phyloP scores from a whole-genome alignment of 2,888 invertebrate genomes.

The Carabus problematicus region DNA sequence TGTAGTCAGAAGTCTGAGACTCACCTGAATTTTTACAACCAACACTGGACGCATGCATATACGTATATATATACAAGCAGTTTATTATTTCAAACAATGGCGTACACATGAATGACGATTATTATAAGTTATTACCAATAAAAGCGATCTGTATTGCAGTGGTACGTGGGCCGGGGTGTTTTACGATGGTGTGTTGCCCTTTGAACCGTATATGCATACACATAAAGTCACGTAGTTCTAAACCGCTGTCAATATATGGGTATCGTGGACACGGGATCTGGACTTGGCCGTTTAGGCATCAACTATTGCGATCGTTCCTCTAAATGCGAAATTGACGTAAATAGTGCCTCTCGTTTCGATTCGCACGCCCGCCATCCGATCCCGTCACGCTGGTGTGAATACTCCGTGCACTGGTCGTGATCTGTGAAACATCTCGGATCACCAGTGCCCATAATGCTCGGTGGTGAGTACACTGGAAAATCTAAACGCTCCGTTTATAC shows the following conservation, averaged over 20 bases:
- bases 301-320: conserved; percentile 4
- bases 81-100: too few species aligned
- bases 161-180: conserved; percentile 13
- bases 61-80: too few species aligned
- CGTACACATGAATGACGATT: too few species aligned
- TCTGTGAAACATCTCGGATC: background rate
- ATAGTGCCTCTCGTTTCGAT: conserved; percentile 2
- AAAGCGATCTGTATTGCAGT: background rate
- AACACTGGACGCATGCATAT: too few species aligned
- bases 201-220: conserved; percentile 18
- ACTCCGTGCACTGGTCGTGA: conserved; percentile 4
- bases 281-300: background rate
- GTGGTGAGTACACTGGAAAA: too few species aligned
- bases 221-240: conserved; percentile 19
- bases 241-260: conserved; percentile 20
- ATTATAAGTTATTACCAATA: background rate
- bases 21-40: too few species aligned
- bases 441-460: too few species aligned
- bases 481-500: too few species aligned
- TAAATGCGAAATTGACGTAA: conserved; percentile 18
- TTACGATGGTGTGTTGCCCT: conserved; percentile 19
- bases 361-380: conserved; percentile 10
- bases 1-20: too few species aligned
- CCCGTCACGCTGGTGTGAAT: conserved; percentile 14
- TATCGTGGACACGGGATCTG: conserved; percentile 11